Conservation (phyloP, 2,888 invertebrate species). For the Melolontha melolontha region DNA sequence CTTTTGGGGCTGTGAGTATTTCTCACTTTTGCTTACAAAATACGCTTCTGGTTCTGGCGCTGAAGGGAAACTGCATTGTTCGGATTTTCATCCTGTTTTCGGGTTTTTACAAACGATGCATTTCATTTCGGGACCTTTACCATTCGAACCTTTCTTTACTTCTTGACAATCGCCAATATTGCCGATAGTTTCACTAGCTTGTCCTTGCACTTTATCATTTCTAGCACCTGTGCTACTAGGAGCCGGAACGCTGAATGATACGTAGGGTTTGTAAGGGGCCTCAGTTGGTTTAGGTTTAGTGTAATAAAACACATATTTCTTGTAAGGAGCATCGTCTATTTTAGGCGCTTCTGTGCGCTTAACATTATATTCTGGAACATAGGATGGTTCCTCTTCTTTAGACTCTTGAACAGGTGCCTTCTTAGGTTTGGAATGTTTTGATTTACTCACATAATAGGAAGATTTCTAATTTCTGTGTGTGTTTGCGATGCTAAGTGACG, state of each 20-base stretch:
- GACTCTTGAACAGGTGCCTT: constrained; percentile 2
- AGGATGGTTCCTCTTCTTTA: constrained; percentile 15
- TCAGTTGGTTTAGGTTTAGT: no score
- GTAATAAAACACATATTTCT: no score
- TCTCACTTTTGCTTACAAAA: constrained; percentile 60
- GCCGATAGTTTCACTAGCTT: constrained; percentile 51
- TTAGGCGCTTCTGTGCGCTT: neutral
- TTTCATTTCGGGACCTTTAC: constrained; percentile 62
- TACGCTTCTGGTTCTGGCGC: constrained; percentile 65
- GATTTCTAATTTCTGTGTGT: no score
- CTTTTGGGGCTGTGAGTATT: constrained; percentile 57
- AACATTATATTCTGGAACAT: constrained; percentile 2
- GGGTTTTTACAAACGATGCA: constrained; percentile 70
- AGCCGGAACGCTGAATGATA: constrained; percentile 10
- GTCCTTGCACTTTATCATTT: constrained; percentile 46
- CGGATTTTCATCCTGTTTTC: constrained; percentile 68
- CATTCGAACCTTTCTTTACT: constrained; percentile 69
- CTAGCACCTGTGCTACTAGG: neutral
- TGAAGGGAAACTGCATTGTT: constrained; percentile 71
- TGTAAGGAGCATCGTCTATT: no score
- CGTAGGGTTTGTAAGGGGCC: constrained; percentile 16
- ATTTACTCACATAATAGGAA: constrained; percentile 23
- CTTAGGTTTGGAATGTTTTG: constrained; percentile 26
- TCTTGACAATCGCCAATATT: constrained; percentile 71
- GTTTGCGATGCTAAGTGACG: no score